phyloP scores from a whole-genome alignment of 35 echinoderm and acorn worm genomes.

The Apostichopus parvimensis region DNA sequence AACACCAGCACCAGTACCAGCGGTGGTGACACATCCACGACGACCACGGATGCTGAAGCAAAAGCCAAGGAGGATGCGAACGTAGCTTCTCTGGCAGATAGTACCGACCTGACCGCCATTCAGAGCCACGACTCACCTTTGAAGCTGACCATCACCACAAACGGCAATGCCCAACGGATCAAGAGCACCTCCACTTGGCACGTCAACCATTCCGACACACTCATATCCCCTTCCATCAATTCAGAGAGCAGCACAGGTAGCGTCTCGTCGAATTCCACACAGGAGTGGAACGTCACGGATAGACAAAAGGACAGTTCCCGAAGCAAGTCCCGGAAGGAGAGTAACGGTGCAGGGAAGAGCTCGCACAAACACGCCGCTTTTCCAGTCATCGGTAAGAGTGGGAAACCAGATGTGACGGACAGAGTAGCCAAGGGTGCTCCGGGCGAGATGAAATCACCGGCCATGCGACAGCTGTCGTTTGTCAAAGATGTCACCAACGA shows the following conservation, averaged over 20 bases:
- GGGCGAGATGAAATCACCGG: constrained; percentile 47
- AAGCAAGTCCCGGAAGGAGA: constrained; percentile 15
- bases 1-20: not conserved
- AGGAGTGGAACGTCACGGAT: constrained; percentile 79
- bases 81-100: constrained; percentile 64
- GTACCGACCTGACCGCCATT: constrained; percentile 78
- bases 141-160: constrained; percentile 87
- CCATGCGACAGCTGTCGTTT: constrained; percentile 30
- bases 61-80: constrained; percentile 20
- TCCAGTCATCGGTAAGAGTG: constrained; percentile 8
- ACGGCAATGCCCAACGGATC: constrained; percentile 80
- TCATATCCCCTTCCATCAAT: constrained; percentile 76
- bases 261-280: constrained; percentile 83
- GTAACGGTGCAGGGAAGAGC: not conserved
- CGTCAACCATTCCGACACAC: constrained; percentile 61
- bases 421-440: not conserved
- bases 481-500: not conserved
- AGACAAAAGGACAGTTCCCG: constrained; percentile 39
- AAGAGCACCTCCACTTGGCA: constrained; percentile 81
- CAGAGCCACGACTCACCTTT: constrained; percentile 80
- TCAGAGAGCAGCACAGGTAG: constrained; percentile 87
- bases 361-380: not conserved
- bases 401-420: not conserved
- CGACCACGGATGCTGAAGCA: not conserved
- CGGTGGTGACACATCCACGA: not conserved